Conservation (phyloP, 2,797 vertebrate species). For the Masticophis lateralis region DNA sequence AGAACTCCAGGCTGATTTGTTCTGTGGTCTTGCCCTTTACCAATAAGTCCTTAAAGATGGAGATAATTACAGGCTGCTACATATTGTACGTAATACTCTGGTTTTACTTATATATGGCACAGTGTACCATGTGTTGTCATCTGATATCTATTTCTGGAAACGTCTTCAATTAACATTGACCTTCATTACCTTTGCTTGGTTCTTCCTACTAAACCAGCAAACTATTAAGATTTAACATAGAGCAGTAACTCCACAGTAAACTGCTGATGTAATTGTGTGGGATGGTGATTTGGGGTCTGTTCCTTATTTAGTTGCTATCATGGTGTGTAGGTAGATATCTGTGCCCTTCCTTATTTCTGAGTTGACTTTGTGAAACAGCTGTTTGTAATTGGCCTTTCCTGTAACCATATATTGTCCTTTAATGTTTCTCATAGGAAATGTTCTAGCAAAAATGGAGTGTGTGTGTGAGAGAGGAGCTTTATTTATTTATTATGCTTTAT, state of each 20-base stretch:
- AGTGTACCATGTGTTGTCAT: background rate
- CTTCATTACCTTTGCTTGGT: background rate
- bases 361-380: background rate
- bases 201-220: background rate
- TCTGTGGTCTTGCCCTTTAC: conserved; percentile 15
- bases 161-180: background rate
- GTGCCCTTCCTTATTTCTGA: background rate
- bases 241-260: background rate
- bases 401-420: background rate
- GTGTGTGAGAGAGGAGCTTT: background rate
- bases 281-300: background rate
- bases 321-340: background rate
- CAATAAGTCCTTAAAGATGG: conserved; percentile 18
- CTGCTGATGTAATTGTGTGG: background rate
- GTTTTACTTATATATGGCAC: background rate
- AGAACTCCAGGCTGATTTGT: background rate
- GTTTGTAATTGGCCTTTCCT: background rate
- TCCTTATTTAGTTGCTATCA: background rate
- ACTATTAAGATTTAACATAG: background rate
- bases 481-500: background rate
- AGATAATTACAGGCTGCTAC: conserved; percentile 5
- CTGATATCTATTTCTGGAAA: conserved; percentile 6
- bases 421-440: background rate
- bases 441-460: background rate
- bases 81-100: background rate